phyloP scores from a whole-genome alignment of 2,113 vertebrate genomes.

The Neolamprologus brichardi region DNA sequence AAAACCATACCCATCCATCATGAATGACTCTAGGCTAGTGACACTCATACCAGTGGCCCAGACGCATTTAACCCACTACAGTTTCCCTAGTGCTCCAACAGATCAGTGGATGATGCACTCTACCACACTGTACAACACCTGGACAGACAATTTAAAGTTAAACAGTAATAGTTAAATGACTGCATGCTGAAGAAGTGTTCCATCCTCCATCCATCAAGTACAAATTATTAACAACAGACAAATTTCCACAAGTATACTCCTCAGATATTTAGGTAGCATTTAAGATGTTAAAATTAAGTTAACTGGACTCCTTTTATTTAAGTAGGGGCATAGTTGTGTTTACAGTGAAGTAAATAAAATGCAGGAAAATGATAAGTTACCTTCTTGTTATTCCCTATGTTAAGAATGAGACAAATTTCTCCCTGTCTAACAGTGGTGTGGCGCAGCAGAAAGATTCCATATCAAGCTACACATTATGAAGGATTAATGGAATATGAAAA shows the following conservation, averaged over 20 bases:
- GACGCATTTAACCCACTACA: neutral
- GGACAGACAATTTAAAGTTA: neutral
- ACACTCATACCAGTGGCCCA: neutral
- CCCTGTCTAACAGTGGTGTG: neutral
- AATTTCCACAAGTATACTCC: neutral
- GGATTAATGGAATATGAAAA: slow-evolving; percentile 19
- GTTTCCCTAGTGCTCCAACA: neutral
- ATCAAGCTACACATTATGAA: neutral
- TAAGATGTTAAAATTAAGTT: neutral
- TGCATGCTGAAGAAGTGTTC: neutral
- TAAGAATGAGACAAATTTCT: neutral
- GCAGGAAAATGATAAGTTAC: neutral
- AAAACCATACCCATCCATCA: neutral
- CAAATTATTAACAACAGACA: neutral
- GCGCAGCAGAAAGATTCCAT: neutral
- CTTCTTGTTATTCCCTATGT: neutral
- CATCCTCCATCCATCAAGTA: neutral
- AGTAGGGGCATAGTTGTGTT: neutral
- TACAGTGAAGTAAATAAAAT: neutral
- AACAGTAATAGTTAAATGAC: neutral
- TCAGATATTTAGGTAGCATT: neutral
- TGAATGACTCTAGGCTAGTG: neutral
- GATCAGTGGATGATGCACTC: neutral
- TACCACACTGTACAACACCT: neutral
- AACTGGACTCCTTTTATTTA: neutral